Conservation (phyloP, 2,888 invertebrate species). For the Rhodophaea formosa region DNA sequence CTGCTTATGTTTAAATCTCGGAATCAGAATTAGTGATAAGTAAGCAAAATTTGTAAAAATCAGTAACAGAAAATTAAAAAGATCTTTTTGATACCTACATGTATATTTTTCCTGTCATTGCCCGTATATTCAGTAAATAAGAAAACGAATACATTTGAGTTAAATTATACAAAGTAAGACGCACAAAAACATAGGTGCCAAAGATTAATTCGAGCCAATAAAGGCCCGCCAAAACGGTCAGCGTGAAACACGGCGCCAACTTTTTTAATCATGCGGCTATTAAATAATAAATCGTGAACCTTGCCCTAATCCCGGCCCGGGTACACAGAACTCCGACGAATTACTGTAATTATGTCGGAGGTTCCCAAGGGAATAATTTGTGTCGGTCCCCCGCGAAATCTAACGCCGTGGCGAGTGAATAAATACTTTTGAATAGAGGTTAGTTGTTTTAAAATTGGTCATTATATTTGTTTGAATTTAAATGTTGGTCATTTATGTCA, state of each 20-base stretch:
- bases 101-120: too few species aligned
- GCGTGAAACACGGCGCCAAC: conserved; percentile 15
- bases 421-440: not conserved
- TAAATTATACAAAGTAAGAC: not conserved
- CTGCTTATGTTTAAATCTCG: too few species aligned
- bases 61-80: too few species aligned
- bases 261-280: conserved; percentile 25
- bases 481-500: too few species aligned
- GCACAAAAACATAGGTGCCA: conserved; percentile 9
- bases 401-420: conserved; percentile 42
- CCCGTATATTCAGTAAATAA: not conserved
- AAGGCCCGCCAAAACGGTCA: conserved; percentile 8
- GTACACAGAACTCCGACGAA: conserved; percentile 59
- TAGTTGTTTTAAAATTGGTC: not conserved
- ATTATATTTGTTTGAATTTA: too few species aligned
- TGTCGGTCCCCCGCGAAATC: conserved; percentile 54
- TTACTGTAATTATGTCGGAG: conserved; percentile 62
- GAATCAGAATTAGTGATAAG: too few species aligned
- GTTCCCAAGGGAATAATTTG: conserved; percentile 63
- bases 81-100: too few species aligned
- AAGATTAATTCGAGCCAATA: conserved; percentile 16
- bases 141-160: not conserved
- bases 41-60: too few species aligned
- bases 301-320: conserved; percentile 29
- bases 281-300: conserved; percentile 30